Evolutionary conservation across 2,888 invertebrate genomes (phyloP).

Genomic region (Eristalis arbustorum): DNA sequence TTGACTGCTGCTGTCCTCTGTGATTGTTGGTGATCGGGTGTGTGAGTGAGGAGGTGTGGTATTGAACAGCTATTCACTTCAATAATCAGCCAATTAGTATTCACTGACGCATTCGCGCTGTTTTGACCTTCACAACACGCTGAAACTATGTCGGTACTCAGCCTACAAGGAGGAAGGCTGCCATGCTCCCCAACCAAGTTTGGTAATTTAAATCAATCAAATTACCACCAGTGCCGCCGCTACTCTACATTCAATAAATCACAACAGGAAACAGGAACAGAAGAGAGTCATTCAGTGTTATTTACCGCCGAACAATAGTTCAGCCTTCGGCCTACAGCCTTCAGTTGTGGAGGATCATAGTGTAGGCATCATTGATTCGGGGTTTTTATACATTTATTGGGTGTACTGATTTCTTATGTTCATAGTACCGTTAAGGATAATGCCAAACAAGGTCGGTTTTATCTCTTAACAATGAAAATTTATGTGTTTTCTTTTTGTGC

Average conservation of each 20-base stretch:
- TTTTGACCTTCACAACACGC: background rate
- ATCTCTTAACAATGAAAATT: constrained; percentile 58
- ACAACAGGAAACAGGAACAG: too few relatives aligned
- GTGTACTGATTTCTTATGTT: constrained; percentile 49
- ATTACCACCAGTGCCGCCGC: too few relatives aligned
- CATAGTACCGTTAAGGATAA: constrained; percentile 51
- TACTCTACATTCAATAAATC: too few relatives aligned
- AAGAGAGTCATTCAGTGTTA: background rate
- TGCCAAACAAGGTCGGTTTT: constrained; percentile 55
- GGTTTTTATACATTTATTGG: constrained; percentile 2
- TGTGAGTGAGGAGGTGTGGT: background rate
- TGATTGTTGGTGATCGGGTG: constrained; percentile 1
- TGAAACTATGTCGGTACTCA: too few relatives aligned
- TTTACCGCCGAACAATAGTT: constrained; percentile 44
- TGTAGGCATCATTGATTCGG: too few relatives aligned
- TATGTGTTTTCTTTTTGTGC: constrained; percentile 7
- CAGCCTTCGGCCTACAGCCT: background rate
- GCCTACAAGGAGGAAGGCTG: too few relatives aligned
- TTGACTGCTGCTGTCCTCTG: background rate
- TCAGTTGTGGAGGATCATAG: background rate
- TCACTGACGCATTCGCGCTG: constrained; percentile 7
- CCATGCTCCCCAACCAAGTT: too few relatives aligned
- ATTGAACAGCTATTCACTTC: background rate
- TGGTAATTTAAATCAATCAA: too few relatives aligned
- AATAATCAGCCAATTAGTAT: constrained; percentile 25